Base-by-base conservation (phyloP, 23 tunicate genomes). In the Ciona savignyi region DNA sequence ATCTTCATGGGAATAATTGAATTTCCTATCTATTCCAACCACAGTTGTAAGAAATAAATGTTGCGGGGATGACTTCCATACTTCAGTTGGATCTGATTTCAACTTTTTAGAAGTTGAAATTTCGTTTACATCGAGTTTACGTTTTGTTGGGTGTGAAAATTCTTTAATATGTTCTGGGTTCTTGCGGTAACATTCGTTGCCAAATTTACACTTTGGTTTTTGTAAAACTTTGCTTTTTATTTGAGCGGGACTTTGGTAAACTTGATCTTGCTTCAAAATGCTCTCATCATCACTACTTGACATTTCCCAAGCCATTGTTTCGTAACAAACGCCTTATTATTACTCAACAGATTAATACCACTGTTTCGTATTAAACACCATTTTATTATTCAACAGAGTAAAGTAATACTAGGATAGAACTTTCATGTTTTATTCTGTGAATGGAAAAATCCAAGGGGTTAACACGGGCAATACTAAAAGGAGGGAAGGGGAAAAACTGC, bases 11-110 rank as follows among this genome's bases (percentile, higher is more conserved):
- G 31, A 33, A 67, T 84, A 78, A 66, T 91, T 91, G 42, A 67
- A 91, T 25, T 72, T 35, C 1, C 28, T 30, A 4, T 69, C 56
- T 23, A 91, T 71, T 4, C 86, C 97, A 62, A 28, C 63, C 30
- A 87, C 88, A 48, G 86, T 85, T n/a, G 91, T 83, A 23, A 91
- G 67, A 27, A 91, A 65, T 62, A 80, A 75, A 77, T 84, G 27
- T 25, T 67, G 33, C 21, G 97, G 97, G 19, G 62, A 60, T n/a
- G 81, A 48, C 2, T 64, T 24, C 85, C 81, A 90, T 22, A 84
- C 85, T 22, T 65, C 35, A 6, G 60, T 65, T 4, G 84, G 82
- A 19, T 48, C 25, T 2, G 33, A 23, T 74, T 51, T 26, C 60
- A 48, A 42, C 0, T 70, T 32, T 1, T 26, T 4, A 0, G 33